Base-by-base conservation (phyloP, 2,113 vertebrate species). In the Prionailurus bengalensis region DNA sequence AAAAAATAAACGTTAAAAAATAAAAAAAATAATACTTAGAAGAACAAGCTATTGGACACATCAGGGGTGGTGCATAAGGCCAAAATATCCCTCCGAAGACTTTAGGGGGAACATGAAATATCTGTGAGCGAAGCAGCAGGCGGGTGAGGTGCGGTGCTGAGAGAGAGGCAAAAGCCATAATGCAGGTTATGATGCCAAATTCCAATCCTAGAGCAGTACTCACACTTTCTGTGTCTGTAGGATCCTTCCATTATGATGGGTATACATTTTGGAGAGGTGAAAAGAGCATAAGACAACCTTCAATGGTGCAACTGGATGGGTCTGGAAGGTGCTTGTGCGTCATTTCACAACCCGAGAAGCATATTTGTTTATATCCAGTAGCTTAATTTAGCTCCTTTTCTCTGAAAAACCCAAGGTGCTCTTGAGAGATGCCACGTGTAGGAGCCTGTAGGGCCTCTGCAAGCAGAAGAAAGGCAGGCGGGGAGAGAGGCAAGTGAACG, bases 151-250 rank as follows among this genome's bases (percentile, higher is more conserved):
- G 58, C 3, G 7, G 33, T 82, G 25, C 21, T 4, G 21, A 42
- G 68, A 29, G 21, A 27, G 53, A 45, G 3, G 1, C 84, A 73
- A 29, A n/a, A 79, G n/a, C 5, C 3, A 17, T 9, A 12, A 11
- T 7, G 27, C 19, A 21, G 5, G 0, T 27, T 23, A 11, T 63
- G 31, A 0, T 63, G n/a, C 53, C 1, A 2, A 3, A 19, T 45
- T 48, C 33, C 21, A 1, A 45, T 79, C 51, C 19, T 42, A 15
- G 36, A 92, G 17, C 0, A 2, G 61, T 9, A 15, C 2, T 21
- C 19, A 33, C 15, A 16, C 79, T 25, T 45, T 70, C 53, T 48
- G 1, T 42, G 51, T 48, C n/a, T n/a, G 2, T 27, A 83, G 42
- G 68, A 36, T 33, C 45, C n/a, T 55, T 70, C 58, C 9, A 1